These are phyloP conservation scores for Lichenostomus cassidix DNA, from an alignment of 2,113 vertebrate species.

Conservation along the genomic window DNA sequence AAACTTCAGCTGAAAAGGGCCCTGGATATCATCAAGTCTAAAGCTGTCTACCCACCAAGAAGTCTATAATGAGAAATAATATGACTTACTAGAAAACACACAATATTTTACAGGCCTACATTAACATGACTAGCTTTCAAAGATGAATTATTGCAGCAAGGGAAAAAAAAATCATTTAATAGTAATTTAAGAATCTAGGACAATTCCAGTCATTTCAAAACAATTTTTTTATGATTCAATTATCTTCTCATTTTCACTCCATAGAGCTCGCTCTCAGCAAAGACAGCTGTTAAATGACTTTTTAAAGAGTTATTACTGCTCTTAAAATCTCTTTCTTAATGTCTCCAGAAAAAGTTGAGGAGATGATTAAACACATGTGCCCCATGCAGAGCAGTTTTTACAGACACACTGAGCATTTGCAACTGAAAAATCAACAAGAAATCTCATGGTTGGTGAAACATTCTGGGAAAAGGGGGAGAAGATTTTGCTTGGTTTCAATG, in stretches of 20 bases:
- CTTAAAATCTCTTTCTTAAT: conserved; percentile 36
- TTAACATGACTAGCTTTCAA: neutral
- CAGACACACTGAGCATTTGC: neutral
- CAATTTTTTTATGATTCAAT: conserved; percentile 43
- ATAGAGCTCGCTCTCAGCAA: neutral
- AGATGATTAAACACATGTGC: neutral
- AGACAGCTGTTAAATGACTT: conserved; percentile 43
- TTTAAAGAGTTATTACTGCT: conserved; percentile 19
- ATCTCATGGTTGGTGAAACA: neutral
- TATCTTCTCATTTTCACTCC: conserved; percentile 29
- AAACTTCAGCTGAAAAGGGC: neutral
- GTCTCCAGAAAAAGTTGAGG: conserved; percentile 4
- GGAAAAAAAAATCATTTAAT: neutral
- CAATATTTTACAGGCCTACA: neutral
- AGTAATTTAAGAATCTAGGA: conserved; percentile 29
- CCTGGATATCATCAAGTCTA: neutral
- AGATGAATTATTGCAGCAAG: neutral
- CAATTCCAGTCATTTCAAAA: conserved; percentile 34
- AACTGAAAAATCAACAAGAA: neutral
- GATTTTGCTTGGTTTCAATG: neutral
- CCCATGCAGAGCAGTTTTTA: neutral
- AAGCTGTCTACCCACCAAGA: neutral
- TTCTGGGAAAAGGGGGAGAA: neutral
- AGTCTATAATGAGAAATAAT: neutral
- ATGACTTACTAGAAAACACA: neutral